phyloP scores from a whole-genome alignment of 2,888 invertebrate genomes.

The Stenotaenia linearis region DNA sequence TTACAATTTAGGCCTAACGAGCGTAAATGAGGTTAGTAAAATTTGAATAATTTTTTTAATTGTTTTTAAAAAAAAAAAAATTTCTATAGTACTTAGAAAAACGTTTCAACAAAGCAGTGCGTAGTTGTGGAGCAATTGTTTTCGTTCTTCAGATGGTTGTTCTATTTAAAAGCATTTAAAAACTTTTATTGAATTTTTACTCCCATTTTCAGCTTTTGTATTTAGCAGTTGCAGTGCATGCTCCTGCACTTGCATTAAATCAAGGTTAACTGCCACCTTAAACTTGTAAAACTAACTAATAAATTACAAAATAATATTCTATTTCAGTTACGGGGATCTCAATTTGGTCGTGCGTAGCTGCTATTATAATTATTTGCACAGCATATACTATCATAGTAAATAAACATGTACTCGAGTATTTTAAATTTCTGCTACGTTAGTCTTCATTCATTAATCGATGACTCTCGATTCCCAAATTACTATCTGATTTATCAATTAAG shows the following conservation, averaged over 20 bases:
- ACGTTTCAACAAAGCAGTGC: conserved; percentile 14
- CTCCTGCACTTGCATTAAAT: conserved; percentile 1
- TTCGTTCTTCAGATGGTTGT: conserved; percentile 26
- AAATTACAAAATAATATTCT: no score
- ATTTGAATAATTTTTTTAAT: background rate
- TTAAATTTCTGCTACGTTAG: no score
- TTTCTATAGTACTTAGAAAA: conserved; percentile 33
- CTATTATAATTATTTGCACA: background rate
- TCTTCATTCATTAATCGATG: no score
- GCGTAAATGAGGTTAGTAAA: conserved; percentile 32
- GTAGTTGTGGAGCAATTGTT: background rate
- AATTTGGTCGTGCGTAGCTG: background rate
- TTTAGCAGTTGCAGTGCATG: background rate
- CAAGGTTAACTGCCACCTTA: conserved; percentile 7
- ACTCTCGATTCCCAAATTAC: no score
- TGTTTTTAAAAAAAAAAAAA: no score
- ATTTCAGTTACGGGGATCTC: background rate
- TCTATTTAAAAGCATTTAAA: background rate
- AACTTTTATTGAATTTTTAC: background rate
- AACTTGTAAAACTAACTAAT: no score
- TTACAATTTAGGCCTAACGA: conserved; percentile 29
- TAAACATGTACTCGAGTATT: no score
- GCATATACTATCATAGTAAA: background rate
- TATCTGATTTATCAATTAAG: no score
- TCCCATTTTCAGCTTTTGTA: background rate